Conservation (phyloP, 2,113 vertebrate genomes). For the Nothoprocta pentlandii region DNA sequence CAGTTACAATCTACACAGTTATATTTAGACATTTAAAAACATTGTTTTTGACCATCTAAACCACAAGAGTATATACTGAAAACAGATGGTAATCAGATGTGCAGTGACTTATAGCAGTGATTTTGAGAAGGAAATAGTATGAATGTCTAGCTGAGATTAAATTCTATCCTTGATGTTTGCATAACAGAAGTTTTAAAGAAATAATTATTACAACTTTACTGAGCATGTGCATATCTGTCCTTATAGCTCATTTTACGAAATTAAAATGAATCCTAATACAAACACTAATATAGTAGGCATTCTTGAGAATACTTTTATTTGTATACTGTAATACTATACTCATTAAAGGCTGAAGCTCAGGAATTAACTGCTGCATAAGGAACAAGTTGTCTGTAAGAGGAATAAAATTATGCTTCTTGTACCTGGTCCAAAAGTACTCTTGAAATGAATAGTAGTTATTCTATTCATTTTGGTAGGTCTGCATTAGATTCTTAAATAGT, state of each 20-base stretch:
- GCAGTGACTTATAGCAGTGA: background rate
- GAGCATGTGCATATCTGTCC: background rate
- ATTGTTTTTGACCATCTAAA: background rate
- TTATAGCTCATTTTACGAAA: background rate
- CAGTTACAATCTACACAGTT: background rate
- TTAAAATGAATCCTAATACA: background rate
- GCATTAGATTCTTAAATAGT: background rate
- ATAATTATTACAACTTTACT: conserved; percentile 20
- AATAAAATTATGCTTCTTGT: background rate
- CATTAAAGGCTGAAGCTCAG: background rate
- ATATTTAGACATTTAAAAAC: background rate
- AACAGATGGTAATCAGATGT: background rate
- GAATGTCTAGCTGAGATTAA: conserved; percentile 7
- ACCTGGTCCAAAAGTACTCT: background rate
- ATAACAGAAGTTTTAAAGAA: background rate
- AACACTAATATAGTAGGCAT: background rate
- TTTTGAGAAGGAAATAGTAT: background rate
- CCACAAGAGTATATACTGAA: background rate
- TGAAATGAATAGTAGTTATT: background rate
- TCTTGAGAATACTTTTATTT: background rate
- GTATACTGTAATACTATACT: background rate
- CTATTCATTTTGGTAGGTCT: background rate
- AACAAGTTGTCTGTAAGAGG: background rate
- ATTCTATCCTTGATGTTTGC: background rate
- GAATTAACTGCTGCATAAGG: background rate